These are phyloP conservation scores for Setophaga kirtlandii DNA, from an alignment of 2,113 vertebrate genomes.

Conservation along the genomic window DNA sequence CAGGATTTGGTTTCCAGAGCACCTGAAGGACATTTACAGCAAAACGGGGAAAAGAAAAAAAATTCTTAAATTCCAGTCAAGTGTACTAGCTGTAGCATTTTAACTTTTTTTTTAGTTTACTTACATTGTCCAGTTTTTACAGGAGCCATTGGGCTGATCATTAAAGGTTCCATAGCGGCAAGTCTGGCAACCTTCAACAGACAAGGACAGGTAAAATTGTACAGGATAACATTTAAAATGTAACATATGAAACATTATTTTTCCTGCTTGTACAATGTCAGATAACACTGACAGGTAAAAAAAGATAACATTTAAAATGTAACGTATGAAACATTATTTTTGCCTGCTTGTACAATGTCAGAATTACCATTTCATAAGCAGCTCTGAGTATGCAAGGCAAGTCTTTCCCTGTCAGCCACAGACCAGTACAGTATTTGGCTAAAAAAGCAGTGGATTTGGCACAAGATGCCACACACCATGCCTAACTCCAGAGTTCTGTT, in stretches of 20 bases:
- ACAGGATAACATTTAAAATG: not conserved
- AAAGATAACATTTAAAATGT: not conserved
- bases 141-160: not conserved
- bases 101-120: not conserved
- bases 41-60: not conserved
- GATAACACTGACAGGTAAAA: not conserved
- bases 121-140: conserved; percentile 71
- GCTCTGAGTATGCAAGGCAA: not conserved
- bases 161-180: conserved; percentile 65
- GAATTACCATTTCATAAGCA: not conserved
- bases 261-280: not conserved
- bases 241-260: not conserved
- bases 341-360: not conserved
- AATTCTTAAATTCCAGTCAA: not conserved
- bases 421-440: too few species aligned
- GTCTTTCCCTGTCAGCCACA: not conserved
- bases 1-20: conserved; percentile 36
- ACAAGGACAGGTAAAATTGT: not conserved
- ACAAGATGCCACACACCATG: not conserved
- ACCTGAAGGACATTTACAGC: conserved; percentile 49
- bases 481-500: not conserved
- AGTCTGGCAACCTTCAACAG: conserved; percentile 32
- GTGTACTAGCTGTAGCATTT: not conserved
- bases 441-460: not conserved
- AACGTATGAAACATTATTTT: not conserved